A percentile compares a stretch with the other conserved stretches of the same genome.
phyloP scores from a whole-genome alignment of 2,797 vertebrate genomes.

The Peromyscus melanophrys region DNA sequence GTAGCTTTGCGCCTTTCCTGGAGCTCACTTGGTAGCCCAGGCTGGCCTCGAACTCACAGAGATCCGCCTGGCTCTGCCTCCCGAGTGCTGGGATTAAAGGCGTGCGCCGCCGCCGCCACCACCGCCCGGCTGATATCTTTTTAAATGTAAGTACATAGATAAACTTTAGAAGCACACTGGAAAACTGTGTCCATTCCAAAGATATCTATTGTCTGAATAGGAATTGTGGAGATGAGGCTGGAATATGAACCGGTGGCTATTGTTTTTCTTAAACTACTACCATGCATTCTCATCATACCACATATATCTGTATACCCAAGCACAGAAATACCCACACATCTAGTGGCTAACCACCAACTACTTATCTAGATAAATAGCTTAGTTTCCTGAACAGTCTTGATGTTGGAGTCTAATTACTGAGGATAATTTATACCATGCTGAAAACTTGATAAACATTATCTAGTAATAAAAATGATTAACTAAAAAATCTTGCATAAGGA shows the following conservation, averaged over 20 bases:
- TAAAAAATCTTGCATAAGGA: background rate
- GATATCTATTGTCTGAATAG: background rate
- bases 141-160: conserved; percentile 33
- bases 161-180: conserved; percentile 5
- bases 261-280: conserved; percentile 17
- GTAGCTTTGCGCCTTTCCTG: too few species aligned
- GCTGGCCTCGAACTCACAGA: too few species aligned
- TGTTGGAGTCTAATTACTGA: background rate
- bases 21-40: too few species aligned
- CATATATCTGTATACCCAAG: background rate
- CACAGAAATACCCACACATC: background rate
- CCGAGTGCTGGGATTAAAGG: too few species aligned
- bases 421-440: background rate
- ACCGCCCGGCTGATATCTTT: too few species aligned
- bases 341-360: background rate
- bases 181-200: background rate
- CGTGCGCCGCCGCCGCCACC: too few species aligned
- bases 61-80: too few species aligned
- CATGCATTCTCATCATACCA: background rate
- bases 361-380: background rate
- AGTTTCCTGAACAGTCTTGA: conserved; percentile 29
- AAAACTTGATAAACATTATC: background rate
- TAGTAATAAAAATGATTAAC: conserved; percentile 13
- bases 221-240: background rate
- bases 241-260: background rate